Conservation (phyloP, 2,797 vertebrate genomes). For the Kryptopterus vitreolus region DNA sequence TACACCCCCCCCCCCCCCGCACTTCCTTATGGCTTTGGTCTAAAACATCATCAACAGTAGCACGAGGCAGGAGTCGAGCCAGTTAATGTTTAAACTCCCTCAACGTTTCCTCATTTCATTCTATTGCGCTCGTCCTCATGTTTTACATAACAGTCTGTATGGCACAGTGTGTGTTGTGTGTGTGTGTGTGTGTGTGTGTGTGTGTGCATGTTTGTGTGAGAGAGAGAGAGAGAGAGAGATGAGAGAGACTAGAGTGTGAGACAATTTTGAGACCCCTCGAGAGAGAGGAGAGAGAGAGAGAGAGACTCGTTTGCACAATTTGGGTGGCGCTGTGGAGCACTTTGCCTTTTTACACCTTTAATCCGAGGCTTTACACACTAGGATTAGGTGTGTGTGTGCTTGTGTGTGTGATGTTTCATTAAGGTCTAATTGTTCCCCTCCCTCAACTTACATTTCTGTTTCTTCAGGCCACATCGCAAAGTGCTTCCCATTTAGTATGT, state of each 20-base stretch:
- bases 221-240: neutral
- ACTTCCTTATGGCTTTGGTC: neutral
- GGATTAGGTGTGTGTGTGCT: neutral
- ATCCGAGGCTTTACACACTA: neutral
- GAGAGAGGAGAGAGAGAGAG: neutral
- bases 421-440: neutral
- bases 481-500: neutral
- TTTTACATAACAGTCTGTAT: neutral
- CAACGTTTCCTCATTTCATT: conserved; percentile 4
- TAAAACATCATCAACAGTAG: neutral
- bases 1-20: too few relatives aligned
- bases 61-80: neutral
- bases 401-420: neutral
- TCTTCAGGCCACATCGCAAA: neutral
- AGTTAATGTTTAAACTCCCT: neutral
- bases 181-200: neutral
- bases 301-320: neutral
- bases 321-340: neutral
- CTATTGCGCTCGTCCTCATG: neutral
- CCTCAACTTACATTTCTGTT: neutral
- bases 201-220: neutral
- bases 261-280: too few relatives aligned
- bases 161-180: neutral
- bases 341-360: conserved; percentile 1
- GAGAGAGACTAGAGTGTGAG: too few relatives aligned